Percentiles rank a stretch among this genome's conserved stretches.
These are phyloP conservation scores for Strigamia crassipes DNA, from an alignment of 2,888 invertebrate genomes.

Conservation along the genomic window DNA sequence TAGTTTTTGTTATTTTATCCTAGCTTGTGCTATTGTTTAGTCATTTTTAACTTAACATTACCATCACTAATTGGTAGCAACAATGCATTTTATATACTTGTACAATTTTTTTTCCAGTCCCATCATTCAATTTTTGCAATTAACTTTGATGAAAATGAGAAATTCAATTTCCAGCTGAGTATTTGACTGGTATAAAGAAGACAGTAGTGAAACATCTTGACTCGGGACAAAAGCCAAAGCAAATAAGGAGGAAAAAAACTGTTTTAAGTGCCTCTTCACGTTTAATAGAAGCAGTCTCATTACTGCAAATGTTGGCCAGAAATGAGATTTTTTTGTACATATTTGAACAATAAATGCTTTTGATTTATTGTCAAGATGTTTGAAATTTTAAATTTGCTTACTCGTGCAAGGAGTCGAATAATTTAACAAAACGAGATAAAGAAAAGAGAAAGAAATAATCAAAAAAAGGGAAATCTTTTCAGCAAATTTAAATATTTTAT, in stretches of 20 bases:
- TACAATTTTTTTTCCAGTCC: too few relatives aligned
- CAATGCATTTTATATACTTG: too few relatives aligned
- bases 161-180: constrained; percentile 14
- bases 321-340: constrained; percentile 38
- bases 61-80: too few relatives aligned
- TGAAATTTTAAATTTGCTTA: constrained; percentile 34
- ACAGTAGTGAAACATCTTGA: constrained; percentile 13
- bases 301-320: constrained; percentile 27
- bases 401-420: constrained; percentile 17
- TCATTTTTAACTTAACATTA: too few relatives aligned
- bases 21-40: too few relatives aligned
- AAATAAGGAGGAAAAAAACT: constrained; percentile 9
- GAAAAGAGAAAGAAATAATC: neutral
- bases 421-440: neutral
- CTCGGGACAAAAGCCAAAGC: constrained; percentile 28
- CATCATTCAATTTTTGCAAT: neutral
- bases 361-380: constrained; percentile 39
- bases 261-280: constrained; percentile 24
- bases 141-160: neutral
- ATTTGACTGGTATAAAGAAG: constrained; percentile 15
- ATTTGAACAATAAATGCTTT: constrained; percentile 40
- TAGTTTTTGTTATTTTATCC: too few relatives aligned
- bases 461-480: neutral
- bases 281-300: constrained; percentile 40
- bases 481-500: neutral